Percentiles rank a stretch among this genome's conserved stretches.
Conservation (phyloP, 2,888 invertebrate species). For the Oxystoma pomonae region DNA sequence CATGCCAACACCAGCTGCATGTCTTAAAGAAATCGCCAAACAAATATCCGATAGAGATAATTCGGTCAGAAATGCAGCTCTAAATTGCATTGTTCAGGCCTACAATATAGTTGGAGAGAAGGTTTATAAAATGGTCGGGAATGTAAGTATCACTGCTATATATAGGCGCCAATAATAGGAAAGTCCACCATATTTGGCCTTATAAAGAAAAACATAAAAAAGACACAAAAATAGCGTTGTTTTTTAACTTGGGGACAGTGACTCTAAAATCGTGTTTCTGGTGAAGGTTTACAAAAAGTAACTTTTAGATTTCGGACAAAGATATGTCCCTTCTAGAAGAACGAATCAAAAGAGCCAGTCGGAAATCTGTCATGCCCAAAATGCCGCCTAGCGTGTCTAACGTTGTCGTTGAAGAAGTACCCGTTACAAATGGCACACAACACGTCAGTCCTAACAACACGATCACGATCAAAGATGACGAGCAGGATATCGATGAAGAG, state of each 20-base stretch:
- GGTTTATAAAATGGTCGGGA: constrained; percentile 87
- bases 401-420: constrained; percentile 23
- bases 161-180: too few species aligned
- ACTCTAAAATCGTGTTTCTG: too few species aligned
- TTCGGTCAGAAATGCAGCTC: constrained; percentile 90
- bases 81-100: constrained; percentile 89
- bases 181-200: too few species aligned
- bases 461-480: constrained; percentile 40
- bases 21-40: constrained; percentile 86
- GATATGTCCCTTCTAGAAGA: constrained; percentile 93
- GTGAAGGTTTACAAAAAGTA: too few species aligned
- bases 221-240: too few species aligned
- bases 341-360: constrained; percentile 87
- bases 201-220: too few species aligned
- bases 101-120: constrained; percentile 89
- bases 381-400: not conserved
- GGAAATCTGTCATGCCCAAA: constrained; percentile 52
- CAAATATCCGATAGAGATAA: constrained; percentile 97
- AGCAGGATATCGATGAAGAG: constrained; percentile 38
- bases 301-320: constrained; percentile 78
- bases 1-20: constrained; percentile 71
- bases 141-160: constrained; percentile 59
- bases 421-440: constrained; percentile 16
- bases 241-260: too few species aligned
- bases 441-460: constrained; percentile 13